phyloP scores from a whole-genome alignment of 2,113 vertebrate genomes.

The Rousettus leschenaultii region DNA sequence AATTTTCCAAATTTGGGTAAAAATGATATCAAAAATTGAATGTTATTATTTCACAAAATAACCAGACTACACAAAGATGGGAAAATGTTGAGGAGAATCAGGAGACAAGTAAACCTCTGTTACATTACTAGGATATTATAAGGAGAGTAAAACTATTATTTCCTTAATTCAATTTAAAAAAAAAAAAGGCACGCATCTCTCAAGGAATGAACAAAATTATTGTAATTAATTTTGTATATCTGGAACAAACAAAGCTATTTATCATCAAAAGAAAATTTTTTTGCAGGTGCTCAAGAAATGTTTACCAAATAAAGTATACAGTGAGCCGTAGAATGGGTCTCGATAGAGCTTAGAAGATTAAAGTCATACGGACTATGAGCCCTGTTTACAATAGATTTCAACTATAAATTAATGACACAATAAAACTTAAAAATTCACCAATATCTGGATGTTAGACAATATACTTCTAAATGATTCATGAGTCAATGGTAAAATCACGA shows the following conservation, averaged over 20 bases:
- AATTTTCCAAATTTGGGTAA: neutral
- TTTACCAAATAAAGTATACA: neutral
- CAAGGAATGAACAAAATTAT: neutral
- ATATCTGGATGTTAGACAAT: neutral
- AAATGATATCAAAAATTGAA: neutral
- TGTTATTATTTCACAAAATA: neutral
- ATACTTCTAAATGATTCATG: neutral
- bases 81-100: neutral
- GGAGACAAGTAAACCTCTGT: neutral
- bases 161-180: neutral
- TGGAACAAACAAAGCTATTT: neutral
- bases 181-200: neutral
- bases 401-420: neutral
- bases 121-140: neutral
- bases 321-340: neutral
- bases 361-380: neutral
- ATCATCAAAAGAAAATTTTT: neutral
- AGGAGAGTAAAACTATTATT: neutral
- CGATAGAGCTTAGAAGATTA: neutral
- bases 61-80: neutral
- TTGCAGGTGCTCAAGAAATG: neutral
- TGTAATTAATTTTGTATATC: neutral
- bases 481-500: neutral
- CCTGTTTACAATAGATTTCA: neutral
- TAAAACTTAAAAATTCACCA: neutral